Evolutionary conservation across 2,113 vertebrate genomes (phyloP).

Genomic region (Alethe castanea): DNA sequence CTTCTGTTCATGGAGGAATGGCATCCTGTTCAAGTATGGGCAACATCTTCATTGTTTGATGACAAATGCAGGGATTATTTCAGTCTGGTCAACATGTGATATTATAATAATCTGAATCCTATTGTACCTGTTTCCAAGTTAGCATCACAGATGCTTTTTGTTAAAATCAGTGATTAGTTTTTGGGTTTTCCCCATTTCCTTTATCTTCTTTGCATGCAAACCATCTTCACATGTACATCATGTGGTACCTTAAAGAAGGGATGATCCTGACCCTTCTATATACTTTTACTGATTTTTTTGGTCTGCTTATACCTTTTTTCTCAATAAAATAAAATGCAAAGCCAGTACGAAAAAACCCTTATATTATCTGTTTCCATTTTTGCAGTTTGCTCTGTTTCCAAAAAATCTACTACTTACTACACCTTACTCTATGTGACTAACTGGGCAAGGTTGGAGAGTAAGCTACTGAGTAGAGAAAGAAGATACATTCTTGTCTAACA

Average conservation of each 20-base stretch:
- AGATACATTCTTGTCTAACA: not conserved
- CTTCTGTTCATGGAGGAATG: not conserved
- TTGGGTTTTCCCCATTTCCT: accelerated
- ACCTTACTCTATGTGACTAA: not conserved
- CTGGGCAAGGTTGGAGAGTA: not conserved
- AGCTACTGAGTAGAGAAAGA: not conserved
- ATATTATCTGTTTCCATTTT: not conserved
- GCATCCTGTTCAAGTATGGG: not conserved
- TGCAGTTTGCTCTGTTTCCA: not conserved
- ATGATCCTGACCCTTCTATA: not conserved
- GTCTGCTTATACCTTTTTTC: not conserved
- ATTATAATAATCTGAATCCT: not conserved
- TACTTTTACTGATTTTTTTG: not conserved
- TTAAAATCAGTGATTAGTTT: not conserved
- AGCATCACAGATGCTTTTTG: not conserved
- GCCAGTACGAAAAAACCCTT: not conserved
- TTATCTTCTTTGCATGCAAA: not conserved
- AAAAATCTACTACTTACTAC: not conserved
- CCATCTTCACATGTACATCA: not conserved
- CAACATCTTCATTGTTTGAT: not conserved
- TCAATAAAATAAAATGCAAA: not conserved
- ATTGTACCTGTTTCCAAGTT: not conserved
- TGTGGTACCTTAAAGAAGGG: not conserved
- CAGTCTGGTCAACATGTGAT: not conserved
- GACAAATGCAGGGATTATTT: not conserved